These are phyloP conservation scores for Dysidea cf. avara DNA, from an alignment of 37 sponge, comb jelly and placozoan genomes.

Conservation along the genomic window DNA sequence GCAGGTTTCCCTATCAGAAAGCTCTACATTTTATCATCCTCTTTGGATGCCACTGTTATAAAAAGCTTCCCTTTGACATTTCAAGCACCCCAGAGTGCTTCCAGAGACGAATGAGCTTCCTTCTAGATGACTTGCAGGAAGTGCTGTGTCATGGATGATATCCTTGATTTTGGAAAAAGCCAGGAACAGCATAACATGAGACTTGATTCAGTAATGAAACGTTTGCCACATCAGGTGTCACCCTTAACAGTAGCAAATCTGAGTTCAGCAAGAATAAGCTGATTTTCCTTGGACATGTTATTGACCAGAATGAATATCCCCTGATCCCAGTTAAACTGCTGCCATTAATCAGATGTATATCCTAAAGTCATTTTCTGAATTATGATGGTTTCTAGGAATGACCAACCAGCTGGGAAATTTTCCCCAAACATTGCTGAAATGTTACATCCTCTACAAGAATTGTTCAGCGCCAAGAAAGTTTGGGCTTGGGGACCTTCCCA, in stretches of 20 bases:
- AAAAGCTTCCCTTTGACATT: no score
- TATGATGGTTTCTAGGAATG: constrained; percentile 38
- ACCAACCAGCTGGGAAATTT: constrained; percentile 18
- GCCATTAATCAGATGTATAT: no score
- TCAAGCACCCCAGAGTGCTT: constrained; percentile 24
- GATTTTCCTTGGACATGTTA: constrained; percentile 29
- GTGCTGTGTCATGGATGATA: no score
- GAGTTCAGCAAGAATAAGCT: constrained; percentile 1
- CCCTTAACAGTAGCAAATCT: constrained; percentile 12
- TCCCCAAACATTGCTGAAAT: constrained; percentile 15
- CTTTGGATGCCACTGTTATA: no score
- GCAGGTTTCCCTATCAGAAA: constrained; percentile 16
- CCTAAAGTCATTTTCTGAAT: constrained; percentile 9
- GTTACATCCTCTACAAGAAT: constrained; percentile 2
- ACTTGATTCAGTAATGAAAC: not conserved
- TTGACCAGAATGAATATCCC: constrained; percentile 2
- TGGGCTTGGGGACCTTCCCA: constrained; percentile 20
- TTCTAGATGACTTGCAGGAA: constrained; percentile 11
- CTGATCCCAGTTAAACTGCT: no score
- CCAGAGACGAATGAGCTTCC: constrained; percentile 8
- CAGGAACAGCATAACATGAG: constrained; percentile 9
- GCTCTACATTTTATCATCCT: no score
- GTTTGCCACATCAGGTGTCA: constrained; percentile 6
- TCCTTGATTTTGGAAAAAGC: no score
- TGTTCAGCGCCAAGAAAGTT: not conserved